phyloP scores from a whole-genome alignment of 2,797 vertebrate genomes.

The Hypotaenidia philippensis region DNA sequence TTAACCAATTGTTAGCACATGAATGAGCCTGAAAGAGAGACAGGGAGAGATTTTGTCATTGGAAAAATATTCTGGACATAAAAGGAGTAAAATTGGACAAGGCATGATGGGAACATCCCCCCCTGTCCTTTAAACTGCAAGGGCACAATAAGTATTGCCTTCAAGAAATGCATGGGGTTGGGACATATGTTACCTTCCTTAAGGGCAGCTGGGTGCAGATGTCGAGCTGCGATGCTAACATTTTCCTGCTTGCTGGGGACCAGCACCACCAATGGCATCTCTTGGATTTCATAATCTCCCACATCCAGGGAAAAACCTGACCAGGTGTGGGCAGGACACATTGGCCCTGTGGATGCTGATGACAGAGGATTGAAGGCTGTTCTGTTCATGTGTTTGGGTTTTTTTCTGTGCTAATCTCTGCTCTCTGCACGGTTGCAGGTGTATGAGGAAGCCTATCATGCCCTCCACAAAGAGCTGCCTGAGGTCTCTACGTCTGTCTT shows the following conservation, averaged over 20 bases:
- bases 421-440: conserved; percentile 80
- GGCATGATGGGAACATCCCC: conserved; percentile 34
- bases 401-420: background rate
- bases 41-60: conserved; percentile 9
- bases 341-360: background rate
- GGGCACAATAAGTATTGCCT: background rate
- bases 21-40: conserved; percentile 49
- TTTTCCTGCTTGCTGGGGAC: accelerated
- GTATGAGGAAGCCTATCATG: conserved; percentile 92
- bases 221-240: background rate
- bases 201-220: background rate
- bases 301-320: background rate
- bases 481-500: conserved; percentile 89
- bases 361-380: background rate
- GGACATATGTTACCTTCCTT: background rate
- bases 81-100: conserved; percentile 4
- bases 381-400: background rate
- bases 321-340: background rate
- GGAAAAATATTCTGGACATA: background rate
- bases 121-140: conserved; percentile 19
- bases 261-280: background rate
- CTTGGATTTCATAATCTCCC: background rate
- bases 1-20: conserved; percentile 41
- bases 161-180: background rate
- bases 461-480: conserved; percentile 93